phyloP scores from a whole-genome alignment of 2,113 vertebrate species.

The Irena cyanogastra region DNA sequence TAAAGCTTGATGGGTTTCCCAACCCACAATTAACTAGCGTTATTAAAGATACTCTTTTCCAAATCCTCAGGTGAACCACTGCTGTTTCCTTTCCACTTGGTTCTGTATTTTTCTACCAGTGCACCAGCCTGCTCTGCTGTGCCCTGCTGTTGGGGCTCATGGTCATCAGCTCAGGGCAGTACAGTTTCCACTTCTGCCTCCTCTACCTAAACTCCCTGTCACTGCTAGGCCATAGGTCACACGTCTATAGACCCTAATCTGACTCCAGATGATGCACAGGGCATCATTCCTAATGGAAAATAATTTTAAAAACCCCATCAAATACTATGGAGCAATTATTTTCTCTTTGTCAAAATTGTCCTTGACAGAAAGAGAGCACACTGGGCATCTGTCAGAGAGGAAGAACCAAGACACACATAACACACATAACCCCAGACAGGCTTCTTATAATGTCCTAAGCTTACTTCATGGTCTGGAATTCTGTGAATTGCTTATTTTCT shows the following conservation, averaged over 20 bases:
- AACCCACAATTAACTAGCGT: neutral
- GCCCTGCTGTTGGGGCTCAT: neutral
- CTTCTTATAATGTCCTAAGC: neutral
- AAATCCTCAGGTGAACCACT: neutral
- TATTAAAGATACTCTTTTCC: neutral
- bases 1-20: neutral
- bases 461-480: neutral
- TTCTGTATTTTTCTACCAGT: neutral
- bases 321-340: neutral
- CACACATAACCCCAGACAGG: fast-evolving
- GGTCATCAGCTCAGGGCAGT: neutral
- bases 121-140: neutral
- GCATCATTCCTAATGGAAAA: neutral
- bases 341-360: neutral
- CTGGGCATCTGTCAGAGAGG: neutral
- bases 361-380: neutral
- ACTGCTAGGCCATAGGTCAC: neutral
- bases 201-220: neutral
- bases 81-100: neutral
- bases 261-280: neutral
- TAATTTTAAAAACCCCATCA: neutral
- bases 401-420: neutral
- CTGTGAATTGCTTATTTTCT: too few species aligned
- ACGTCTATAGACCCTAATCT: neutral
- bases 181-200: neutral